Base-by-base conservation (phyloP, 2,113 vertebrate species). In the Vulpes ferrilata region DNA sequence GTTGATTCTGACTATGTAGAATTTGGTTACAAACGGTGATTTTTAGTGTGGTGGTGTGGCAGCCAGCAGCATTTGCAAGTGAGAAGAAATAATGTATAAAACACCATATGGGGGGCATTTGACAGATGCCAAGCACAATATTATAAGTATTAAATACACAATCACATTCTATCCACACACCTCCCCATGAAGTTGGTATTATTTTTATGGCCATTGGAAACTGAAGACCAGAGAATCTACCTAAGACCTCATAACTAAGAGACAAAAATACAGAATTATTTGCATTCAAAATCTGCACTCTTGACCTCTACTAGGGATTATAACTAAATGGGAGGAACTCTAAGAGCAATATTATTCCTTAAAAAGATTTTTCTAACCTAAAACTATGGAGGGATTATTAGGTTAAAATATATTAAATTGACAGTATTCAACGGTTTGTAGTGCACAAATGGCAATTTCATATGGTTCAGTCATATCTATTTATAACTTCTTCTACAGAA, bases 81-180 rank as follows among this genome's bases (percentile, higher is more conserved):
- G 64, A 97, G 57, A 93, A 96, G 62, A 96, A 93, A 88, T 48
- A 90, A 79, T 55, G 9, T 87, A 55, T 69, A 87, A 95, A 73
- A 55, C 35, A 43, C 51, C 17, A 57, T 64, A 55, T 43, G 12
- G 67, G 1, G 1, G 25, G 23, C 16, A 92, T 64, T 86, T 60
- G 30, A 22, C 35, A 88, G 16, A 43, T 64, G 7, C 3, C 23
- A 59, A 30, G 27, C 11, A 74, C 20, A 32, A 22, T 27, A 48
- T n/a, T 76, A 32, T 15, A 4, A 86, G 67, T 93, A 35, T 81
- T 23, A 19, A 25, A 78, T 3, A 48, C 48, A 51, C 23, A 76
- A 3, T 92, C 38, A 27, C 11, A 62, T 78, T 62, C 22, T 62
- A 7, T 79, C 16, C 57, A 67, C 12, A 62, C 22, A 81, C 10